phyloP scores from a whole-genome alignment of 2,888 invertebrate genomes.

The Apodemia mormo region DNA sequence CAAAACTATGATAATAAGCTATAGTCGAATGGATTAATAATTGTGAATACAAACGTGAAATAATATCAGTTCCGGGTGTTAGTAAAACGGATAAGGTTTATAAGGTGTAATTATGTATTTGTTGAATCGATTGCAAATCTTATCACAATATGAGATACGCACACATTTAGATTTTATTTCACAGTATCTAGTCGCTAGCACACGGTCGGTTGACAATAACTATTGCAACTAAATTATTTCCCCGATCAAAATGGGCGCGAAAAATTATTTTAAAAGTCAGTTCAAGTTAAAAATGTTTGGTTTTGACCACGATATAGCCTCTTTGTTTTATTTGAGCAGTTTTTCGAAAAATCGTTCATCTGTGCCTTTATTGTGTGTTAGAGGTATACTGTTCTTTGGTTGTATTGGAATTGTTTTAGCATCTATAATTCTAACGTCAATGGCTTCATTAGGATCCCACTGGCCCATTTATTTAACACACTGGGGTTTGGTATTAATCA shows the following conservation, averaged over 20 bases:
- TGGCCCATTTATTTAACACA: slow-evolving; percentile 71
- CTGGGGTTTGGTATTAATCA: slow-evolving; percentile 63
- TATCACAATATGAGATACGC: slow-evolving; percentile 15
- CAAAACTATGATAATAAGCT: too few species aligned
- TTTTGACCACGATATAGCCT: slow-evolving; percentile 51
- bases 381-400: slow-evolving; percentile 53
- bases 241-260: slow-evolving; percentile 51
- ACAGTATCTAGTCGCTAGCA: slow-evolving; percentile 10
- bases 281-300: slow-evolving; percentile 48
- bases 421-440: slow-evolving; percentile 48
- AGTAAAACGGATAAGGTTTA: slow-evolving; percentile 1
- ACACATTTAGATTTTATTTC: background rate
- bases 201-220: background rate
- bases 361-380: slow-evolving; percentile 52
- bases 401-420: slow-evolving; percentile 53
- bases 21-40: too few species aligned
- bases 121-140: slow-evolving; percentile 23
- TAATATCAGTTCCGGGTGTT: background rate
- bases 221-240: slow-evolving; percentile 16
- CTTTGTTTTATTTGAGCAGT: slow-evolving; percentile 59
- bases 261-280: slow-evolving; percentile 57
- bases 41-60: background rate
- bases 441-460: slow-evolving; percentile 35
- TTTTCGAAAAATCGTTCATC: slow-evolving; percentile 56
- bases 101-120: slow-evolving; percentile 3